Evolutionary conservation across 2,888 invertebrate species (phyloP).

Genomic region (Schizaphis graminum): DNA sequence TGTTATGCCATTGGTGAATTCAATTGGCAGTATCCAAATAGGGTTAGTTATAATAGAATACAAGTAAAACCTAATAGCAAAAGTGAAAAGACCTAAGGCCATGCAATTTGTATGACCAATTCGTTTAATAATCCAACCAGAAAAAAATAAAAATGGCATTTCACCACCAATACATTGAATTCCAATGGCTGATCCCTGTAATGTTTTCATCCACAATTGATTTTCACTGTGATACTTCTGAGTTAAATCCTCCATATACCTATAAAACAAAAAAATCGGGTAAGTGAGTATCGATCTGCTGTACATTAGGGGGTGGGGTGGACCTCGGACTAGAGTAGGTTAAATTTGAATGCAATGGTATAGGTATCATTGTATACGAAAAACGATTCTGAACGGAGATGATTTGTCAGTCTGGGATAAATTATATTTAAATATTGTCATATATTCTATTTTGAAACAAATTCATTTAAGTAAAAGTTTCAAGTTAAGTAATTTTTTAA

Average conservation of each 20-base stretch:
- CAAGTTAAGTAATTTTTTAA: too few relatives aligned
- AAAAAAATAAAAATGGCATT: conserved; percentile 88
- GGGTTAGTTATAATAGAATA: conserved; percentile 86
- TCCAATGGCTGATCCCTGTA: conserved; percentile 82
- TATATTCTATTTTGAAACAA: too few relatives aligned
- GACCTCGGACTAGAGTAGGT: too few relatives aligned
- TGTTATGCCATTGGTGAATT: conserved; percentile 88
- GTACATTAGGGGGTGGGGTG: too few relatives aligned
- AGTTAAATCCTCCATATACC: conserved; percentile 79
- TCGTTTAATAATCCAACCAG: conserved; percentile 82
- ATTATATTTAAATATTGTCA: too few relatives aligned
- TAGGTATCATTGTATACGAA: too few relatives aligned
- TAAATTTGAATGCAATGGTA: too few relatives aligned
- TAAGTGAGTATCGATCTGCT: too few relatives aligned
- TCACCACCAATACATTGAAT: conserved; percentile 88
- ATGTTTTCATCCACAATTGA: conserved; percentile 77
- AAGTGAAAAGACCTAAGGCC: conserved; percentile 84
- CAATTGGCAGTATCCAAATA: conserved; percentile 88
- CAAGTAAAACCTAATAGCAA: conserved; percentile 84
- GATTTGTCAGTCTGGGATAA: too few relatives aligned
- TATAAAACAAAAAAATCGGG: conserved; percentile 66
- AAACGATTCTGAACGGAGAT: too few relatives aligned
- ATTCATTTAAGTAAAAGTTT: too few relatives aligned
- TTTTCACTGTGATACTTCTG: conserved; percentile 70
- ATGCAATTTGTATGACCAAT: conserved; percentile 87